phyloP scores from a whole-genome alignment of 2,113 vertebrate genomes.

The Hydrochoerus hydrochaeris region DNA sequence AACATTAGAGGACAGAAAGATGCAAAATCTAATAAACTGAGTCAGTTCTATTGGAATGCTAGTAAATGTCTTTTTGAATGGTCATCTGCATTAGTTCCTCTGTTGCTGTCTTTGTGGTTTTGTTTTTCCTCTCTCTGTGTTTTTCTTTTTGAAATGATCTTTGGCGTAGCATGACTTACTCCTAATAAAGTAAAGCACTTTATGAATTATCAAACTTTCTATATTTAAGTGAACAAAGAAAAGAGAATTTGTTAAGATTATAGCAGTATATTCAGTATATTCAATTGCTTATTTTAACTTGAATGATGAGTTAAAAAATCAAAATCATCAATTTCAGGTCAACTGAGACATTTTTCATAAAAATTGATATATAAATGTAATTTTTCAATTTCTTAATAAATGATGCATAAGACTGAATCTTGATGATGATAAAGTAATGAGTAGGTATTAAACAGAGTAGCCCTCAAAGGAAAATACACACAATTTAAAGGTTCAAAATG shows the following conservation, averaged over 20 bases:
- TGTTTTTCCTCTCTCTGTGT: background rate
- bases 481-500: background rate
- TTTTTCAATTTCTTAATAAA: conserved; percentile 1
- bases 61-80: conserved; percentile 62
- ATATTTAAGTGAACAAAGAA: conserved; percentile 40
- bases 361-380: background rate
- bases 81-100: conserved; percentile 40
- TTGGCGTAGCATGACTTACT: background rate
- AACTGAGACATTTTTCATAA: background rate
- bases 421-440: conserved; percentile 7
- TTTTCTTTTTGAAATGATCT: background rate
- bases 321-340: background rate
- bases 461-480: background rate
- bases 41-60: background rate
- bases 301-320: conserved; percentile 21
- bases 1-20: background rate
- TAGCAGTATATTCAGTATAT: background rate
- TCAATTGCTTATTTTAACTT: background rate
- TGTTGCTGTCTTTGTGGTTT: background rate
- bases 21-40: conserved; percentile 36
- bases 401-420: background rate
- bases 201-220: conserved; percentile 42
- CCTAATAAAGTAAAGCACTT: conserved; percentile 54
- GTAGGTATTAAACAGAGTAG: background rate
- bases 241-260: conserved; percentile 15